Evolutionary conservation across 2,888 invertebrate species (phyloP).

Genomic region (Xanthostigma xanthostigma): DNA sequence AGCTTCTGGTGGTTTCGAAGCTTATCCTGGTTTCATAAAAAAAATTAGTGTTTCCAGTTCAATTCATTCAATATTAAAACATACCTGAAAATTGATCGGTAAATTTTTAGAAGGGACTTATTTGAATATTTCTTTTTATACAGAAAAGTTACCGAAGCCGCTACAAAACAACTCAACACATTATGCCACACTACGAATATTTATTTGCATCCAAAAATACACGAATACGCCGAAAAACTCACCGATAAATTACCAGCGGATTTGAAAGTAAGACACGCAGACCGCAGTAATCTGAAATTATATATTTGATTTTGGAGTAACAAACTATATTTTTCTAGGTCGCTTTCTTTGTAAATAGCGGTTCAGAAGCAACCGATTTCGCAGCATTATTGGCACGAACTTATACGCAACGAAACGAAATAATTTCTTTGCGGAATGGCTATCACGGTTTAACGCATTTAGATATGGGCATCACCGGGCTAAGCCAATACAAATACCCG

Average conservation of each 20-base stretch:
- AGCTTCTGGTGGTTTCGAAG: no score
- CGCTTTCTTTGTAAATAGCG: conserved; percentile 89
- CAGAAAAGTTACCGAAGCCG: conserved; percentile 72
- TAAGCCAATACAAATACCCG: conserved; percentile 65
- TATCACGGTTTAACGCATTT: conserved; percentile 88
- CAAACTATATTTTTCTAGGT: conserved; percentile 37
- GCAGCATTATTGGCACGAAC: conserved; percentile 76
- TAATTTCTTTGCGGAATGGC: conserved; percentile 72
- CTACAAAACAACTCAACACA: conserved; percentile 60
- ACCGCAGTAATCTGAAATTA: not conserved
- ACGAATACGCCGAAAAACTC: conserved; percentile 79
- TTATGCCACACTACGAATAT: conserved; percentile 89
- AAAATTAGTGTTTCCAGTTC: no score
- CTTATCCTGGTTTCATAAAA: no score
- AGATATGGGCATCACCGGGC: conserved; percentile 63
- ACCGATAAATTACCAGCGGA: conserved; percentile 68
- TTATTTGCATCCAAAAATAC: conserved; percentile 78
- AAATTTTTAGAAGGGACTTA: not conserved
- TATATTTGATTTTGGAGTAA: not conserved
- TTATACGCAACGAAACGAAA: conserved; percentile 71
- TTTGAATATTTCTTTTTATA: conserved; percentile 15
- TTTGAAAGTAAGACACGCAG: conserved; percentile 49
- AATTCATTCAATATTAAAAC: no score
- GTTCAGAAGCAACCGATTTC: conserved; percentile 93
- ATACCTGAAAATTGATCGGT: no score